Evolutionary conservation across 2,888 invertebrate species (phyloP).

Genomic region (Rapana venosa): DNA sequence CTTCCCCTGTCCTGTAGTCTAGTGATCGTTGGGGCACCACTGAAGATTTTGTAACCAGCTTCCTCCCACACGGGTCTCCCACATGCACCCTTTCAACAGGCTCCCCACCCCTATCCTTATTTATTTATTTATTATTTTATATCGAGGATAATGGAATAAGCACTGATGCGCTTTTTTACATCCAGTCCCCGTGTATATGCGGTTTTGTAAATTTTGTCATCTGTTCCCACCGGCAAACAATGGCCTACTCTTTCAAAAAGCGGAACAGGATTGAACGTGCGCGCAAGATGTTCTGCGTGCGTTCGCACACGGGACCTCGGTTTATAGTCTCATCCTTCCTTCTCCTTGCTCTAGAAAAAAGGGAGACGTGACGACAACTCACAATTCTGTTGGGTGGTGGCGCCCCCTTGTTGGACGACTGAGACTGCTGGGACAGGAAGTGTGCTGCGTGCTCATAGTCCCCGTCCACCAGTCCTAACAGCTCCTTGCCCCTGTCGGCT

Average conservation of each 20-base stretch:
- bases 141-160: too few species aligned
- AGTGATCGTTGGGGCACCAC: too few species aligned
- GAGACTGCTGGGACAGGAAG: slow-evolving; percentile 50
- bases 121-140: too few species aligned
- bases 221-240: too few species aligned
- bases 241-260: too few species aligned
- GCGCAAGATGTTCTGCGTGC: too few species aligned
- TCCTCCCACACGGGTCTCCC: not conserved
- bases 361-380: slow-evolving; percentile 7
- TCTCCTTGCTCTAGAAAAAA: not conserved
- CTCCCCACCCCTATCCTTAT: not conserved
- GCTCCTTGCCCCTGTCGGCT: slow-evolving; percentile 80
- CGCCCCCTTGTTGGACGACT: slow-evolving; percentile 18
- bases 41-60: not conserved
- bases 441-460: slow-evolving; percentile 82
- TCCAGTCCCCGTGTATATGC: too few species aligned
- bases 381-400: slow-evolving; percentile 50
- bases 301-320: too few species aligned
- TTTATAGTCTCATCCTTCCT: not conserved
- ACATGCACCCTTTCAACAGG: not conserved
- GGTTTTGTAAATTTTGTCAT: too few species aligned
- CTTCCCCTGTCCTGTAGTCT: too few species aligned
- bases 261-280: too few species aligned
- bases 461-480: slow-evolving; percentile 78
- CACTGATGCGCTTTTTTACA: too few species aligned